Conservation (phyloP, 1,140 invertebrate genomes). For the Bacillus rossius region DNA sequence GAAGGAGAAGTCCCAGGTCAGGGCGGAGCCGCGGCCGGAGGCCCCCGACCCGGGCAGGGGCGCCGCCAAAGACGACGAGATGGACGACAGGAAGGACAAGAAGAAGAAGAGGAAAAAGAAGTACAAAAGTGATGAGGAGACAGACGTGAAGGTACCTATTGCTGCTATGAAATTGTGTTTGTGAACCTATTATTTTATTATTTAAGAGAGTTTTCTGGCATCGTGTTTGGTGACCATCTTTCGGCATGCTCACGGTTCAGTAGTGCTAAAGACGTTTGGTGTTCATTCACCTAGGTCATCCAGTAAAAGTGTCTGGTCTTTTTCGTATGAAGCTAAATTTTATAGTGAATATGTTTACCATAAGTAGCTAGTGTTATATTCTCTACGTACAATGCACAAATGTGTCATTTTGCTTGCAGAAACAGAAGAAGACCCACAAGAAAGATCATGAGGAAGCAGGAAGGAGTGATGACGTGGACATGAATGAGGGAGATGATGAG, state of each 20-base stretch:
- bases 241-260: too few relatives aligned
- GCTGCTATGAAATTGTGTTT: slow-evolving; percentile 5
- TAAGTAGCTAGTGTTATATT: too few relatives aligned
- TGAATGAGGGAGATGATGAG: slow-evolving; percentile 61
- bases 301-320: too few relatives aligned
- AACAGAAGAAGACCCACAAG: slow-evolving; percentile 25
- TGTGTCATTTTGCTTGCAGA: slow-evolving; percentile 21
- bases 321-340: too few relatives aligned
- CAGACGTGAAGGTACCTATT: slow-evolving; percentile 35
- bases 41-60: not conserved
- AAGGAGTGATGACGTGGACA: slow-evolving; percentile 41
- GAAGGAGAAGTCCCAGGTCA: slow-evolving; percentile 47
- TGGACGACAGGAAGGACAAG: slow-evolving; percentile 2
- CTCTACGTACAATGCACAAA: too few relatives aligned
- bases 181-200: too few relatives aligned
- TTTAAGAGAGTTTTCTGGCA: too few relatives aligned
- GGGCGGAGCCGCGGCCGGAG: slow-evolving; percentile 20
- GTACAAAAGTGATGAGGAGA: slow-evolving; percentile 27
- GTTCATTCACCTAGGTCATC: too few relatives aligned
- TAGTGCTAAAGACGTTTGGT: too few relatives aligned
- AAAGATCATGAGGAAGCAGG: slow-evolving; percentile 25
- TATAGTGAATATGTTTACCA: too few relatives aligned
- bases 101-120: slow-evolving; percentile 29
- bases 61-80: slow-evolving; percentile 4
- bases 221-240: too few relatives aligned